Evolutionary conservation across 2,797 vertebrate species (phyloP).

Genomic region (Intellagama lesueurii): DNA sequence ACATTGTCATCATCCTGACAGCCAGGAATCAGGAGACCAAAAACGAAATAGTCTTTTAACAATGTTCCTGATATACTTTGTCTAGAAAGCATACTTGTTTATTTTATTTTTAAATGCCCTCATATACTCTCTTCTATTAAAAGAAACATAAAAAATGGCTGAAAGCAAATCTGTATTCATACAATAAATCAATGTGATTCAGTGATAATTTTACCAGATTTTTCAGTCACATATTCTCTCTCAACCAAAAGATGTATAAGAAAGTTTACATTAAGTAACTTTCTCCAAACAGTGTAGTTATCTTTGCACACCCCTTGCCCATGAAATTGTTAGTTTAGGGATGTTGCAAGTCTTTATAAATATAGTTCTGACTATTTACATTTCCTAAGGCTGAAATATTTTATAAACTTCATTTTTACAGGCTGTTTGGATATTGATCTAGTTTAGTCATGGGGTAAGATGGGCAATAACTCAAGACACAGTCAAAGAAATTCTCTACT

Average conservation of each 20-base stretch:
- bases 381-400: not conserved
- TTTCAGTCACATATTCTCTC: not conserved
- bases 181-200: not conserved
- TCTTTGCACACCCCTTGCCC: not conserved
- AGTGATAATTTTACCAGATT: not conserved
- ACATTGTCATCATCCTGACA: not conserved
- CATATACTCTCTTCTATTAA: not conserved
- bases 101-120: not conserved
- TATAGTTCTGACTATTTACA: not conserved
- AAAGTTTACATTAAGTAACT: not conserved
- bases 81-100: not conserved
- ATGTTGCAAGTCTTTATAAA: not conserved
- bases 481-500: not conserved
- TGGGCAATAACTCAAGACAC: not conserved
- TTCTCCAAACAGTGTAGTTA: not conserved
- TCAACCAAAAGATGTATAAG: not conserved
- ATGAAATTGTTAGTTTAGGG: not conserved
- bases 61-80: not conserved
- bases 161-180: not conserved
- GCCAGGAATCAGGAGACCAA: not conserved
- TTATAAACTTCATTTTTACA: not conserved
- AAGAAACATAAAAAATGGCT: not conserved
- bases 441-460: not conserved
- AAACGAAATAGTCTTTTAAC: not conserved
- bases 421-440: not conserved